These are phyloP conservation scores for Lypha dubia DNA, from an alignment of 2,888 invertebrate genomes.

Conservation along the genomic window DNA sequence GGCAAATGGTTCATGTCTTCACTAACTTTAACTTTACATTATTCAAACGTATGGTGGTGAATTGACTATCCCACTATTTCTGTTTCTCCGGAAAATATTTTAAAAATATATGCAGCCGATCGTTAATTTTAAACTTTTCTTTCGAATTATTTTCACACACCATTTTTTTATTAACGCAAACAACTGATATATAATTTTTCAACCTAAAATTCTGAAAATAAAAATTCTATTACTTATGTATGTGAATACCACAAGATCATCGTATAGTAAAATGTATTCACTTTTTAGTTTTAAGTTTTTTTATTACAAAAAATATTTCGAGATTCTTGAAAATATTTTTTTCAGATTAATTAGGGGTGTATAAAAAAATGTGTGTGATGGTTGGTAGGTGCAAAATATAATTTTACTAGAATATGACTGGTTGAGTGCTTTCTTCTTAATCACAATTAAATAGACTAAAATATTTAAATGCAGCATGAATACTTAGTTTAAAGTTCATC, in stretches of 20 bases:
- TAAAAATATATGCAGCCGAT: no score
- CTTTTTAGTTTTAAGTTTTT: slow-evolving; percentile 3
- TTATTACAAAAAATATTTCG: slow-evolving; percentile 47
- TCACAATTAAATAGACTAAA: slow-evolving; percentile 24
- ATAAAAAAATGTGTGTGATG: slow-evolving; percentile 30
- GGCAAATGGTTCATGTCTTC: no score
- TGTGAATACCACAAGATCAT: neutral
- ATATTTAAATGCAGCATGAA: slow-evolving; percentile 2
- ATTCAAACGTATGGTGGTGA: no score
- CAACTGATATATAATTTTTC: no score
- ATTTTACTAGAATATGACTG: slow-evolving; percentile 37
- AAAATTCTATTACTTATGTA: no score
- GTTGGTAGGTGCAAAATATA: slow-evolving; percentile 37
- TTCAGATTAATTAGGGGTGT: slow-evolving; percentile 37
- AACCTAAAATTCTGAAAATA: no score
- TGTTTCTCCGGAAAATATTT: no score
- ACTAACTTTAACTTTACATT: no score
- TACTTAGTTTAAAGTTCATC: slow-evolving; percentile 79
- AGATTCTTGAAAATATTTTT: slow-evolving; percentile 52
- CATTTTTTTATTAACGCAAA: no score
- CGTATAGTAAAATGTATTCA: neutral
- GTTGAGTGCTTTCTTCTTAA: slow-evolving; percentile 22
- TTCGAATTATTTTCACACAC: no score
- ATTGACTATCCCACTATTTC: no score
- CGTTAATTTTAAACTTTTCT: no score